Evolutionary conservation across 2,113 vertebrate genomes (phyloP), one percentile per base, ranked within the genome.

Genomic region (Rhegmatorhina hoffmannsi): DNA sequence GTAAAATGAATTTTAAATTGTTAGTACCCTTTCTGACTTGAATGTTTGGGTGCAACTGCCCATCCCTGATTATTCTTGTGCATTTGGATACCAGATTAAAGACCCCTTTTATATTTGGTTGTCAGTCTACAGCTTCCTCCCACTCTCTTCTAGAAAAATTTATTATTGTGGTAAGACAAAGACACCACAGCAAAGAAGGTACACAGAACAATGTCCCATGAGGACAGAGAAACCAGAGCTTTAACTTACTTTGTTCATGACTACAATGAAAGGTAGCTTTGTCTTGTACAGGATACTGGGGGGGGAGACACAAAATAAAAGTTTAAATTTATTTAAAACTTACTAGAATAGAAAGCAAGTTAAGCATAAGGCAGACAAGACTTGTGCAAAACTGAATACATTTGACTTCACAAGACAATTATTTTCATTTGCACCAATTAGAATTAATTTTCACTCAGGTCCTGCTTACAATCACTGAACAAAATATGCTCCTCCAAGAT

Each of bases 281-380:
- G 99, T 99, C 98, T 99, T 99, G 95, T 99, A 99, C 84, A 99
- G 98, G 95, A 99, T 99, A 92, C 99, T 99, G 97, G 62, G 17
- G 33, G 33, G 19, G 89, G 4, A 73, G 55, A 74, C 31, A 92
- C 23, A 93, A 49, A 66, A 66, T 59, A 13, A 11, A 46, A 53
- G 34, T 56, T 67, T 43, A 75, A 33, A 52, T n/a, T 38, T 76
- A 69, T 47, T 63, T 81, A 68, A 72, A 34, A 79, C 14, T 87
- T 74, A 59, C 12, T n/a, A 78, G 18, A 76, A 76, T 3, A 85
- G 40, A 69, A 82, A 85, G 20, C 31, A 77, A 66, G 17, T 68
- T n/a, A 81, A 73, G 55, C 14, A 2, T 46, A 87, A 79, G 40
- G 44, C 52, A 90, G 56, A 55, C 9, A 85, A 75, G 31, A 73